Base-by-base conservation (phyloP, 1,140 invertebrate species). In the Drosophila pandora region DNA sequence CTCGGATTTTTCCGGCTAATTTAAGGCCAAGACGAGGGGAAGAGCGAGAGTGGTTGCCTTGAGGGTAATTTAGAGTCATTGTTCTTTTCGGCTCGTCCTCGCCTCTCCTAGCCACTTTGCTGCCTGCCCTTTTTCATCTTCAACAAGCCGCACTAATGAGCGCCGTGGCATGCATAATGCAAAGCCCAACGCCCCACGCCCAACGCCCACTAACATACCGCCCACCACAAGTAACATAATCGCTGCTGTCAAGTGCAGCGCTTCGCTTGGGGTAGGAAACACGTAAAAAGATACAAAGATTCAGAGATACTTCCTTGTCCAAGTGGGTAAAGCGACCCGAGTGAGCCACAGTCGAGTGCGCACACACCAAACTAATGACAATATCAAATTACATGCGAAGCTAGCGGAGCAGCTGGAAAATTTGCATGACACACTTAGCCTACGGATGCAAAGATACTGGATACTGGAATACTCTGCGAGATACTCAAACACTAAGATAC, bases 151-250 rank as follows among this genome's bases (percentile, higher is more conserved):
- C 82, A 78, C 78, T 85, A 85, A 85, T 85, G 82, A 85, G 82
- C 78, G 78, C 74, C 74, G 77, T 82, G 78, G 82, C 78, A 85
- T 85, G 82, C 82, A 85, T 85, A 87, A 85, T 87, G 78, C 78
- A 85, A 75, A n/a, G 60, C 50, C 23, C 58, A 48, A 13, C 39
- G 13, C 21, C 39, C 30, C 17, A 37, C 34, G 25, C 28, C 41
- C 25, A 13, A 21, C 47, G 49, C 17, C 60, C 50, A 47, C 21
- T 13, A 43, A 28, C 7, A 23, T 9, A 12, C 30, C 43, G 48
- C 7, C 71, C 73, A 62, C 77, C 71, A 76, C 68, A 41, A 64
- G 82, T 75, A 85, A 85, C 82, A 87, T 85, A 85, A 87, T 85
- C 84, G 82, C 53, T 59, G 78, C 74, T 78, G 82, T 85, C 82